Conservation (phyloP, 2,113 vertebrate species). For the Microcebus ravelobensis region DNA sequence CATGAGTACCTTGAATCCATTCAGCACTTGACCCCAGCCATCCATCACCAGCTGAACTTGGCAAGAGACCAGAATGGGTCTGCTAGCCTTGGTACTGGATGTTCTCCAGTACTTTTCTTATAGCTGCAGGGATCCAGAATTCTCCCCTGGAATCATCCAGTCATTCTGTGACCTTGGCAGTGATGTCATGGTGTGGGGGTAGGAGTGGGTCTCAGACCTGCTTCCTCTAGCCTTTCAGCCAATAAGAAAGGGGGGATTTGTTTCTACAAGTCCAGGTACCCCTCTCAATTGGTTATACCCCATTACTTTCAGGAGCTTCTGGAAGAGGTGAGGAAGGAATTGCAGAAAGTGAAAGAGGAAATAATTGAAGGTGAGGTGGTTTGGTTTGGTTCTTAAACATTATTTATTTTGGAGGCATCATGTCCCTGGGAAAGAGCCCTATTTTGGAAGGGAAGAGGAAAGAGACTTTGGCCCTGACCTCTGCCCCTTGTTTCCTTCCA, state of each 20-base stretch:
- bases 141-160: neutral
- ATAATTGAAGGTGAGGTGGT: slow-evolving; percentile 91
- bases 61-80: neutral
- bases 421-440: no score
- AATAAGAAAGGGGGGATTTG: neutral
- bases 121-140: neutral
- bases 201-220: neutral
- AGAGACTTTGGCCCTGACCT: neutral
- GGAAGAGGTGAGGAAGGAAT: slow-evolving; percentile 93
- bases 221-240: neutral
- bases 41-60: neutral
- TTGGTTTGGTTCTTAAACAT: neutral
- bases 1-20: neutral
- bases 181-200: neutral
- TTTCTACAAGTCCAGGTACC: neutral
- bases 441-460: neutral
- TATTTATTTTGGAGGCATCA: neutral
- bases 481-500: slow-evolving; percentile 71
- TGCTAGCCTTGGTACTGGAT: slow-evolving; percentile 56
- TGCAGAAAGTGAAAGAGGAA: slow-evolving; percentile 96
- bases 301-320: slow-evolving; percentile 89
- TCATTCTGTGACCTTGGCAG: slow-evolving; percentile 37
- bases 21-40: neutral
- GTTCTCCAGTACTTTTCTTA: slow-evolving; percentile 60
- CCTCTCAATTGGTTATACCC: neutral